Percentiles rank a stretch among this genome's conserved stretches.
phyloP scores from a whole-genome alignment of 2,888 invertebrate species.

The Atrina japonica region DNA sequence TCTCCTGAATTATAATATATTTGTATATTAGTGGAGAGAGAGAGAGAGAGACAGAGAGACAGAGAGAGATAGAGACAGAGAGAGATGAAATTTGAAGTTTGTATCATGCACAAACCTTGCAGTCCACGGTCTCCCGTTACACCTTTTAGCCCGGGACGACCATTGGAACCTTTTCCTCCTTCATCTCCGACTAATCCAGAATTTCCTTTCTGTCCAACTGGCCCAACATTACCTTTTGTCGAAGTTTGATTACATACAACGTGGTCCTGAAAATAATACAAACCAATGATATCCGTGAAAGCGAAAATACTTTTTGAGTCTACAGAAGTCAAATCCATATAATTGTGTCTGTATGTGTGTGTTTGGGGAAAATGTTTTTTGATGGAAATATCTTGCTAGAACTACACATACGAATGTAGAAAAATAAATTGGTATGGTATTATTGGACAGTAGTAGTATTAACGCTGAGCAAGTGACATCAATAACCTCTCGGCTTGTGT shows the following conservation, averaged over 20 bases:
- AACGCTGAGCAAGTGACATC: too few species aligned
- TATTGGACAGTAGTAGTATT: too few species aligned
- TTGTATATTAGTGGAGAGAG: too few species aligned
- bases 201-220: conserved; percentile 5
- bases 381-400: too few species aligned
- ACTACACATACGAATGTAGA: too few species aligned
- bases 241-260: neutral
- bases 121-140: conserved; percentile 17
- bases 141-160: conserved; percentile 10
- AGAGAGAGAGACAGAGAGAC: too few species aligned
- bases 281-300: neutral
- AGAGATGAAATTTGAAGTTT: neutral
- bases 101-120: neutral
- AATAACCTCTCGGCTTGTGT: too few species aligned
- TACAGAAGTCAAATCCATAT: neutral
- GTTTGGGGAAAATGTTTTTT: too few species aligned
- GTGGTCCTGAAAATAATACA: neutral
- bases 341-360: too few species aligned
- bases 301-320: neutral
- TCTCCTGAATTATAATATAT: too few species aligned
- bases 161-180: conserved; percentile 6
- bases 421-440: too few species aligned
- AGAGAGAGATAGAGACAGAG: too few species aligned
- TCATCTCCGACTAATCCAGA: conserved; percentile 4
- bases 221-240: conserved; percentile 4